These are phyloP conservation scores for Brachystomella parvula DNA, from an alignment of 1,140 invertebrate species.

Conservation along the genomic window DNA sequence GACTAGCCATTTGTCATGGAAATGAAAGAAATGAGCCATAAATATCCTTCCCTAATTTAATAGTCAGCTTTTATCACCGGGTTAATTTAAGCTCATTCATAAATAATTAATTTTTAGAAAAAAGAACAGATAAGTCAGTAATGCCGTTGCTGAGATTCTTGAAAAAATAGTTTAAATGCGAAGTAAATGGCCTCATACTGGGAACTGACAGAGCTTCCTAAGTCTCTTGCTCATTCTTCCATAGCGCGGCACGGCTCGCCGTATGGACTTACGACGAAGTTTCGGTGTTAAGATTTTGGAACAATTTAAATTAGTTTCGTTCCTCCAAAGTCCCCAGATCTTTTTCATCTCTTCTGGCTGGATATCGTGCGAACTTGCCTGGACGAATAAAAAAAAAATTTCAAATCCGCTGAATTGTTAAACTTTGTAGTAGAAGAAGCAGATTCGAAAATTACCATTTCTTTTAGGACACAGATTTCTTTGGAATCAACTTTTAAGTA, in stretches of 20 bases:
- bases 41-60: too few species aligned
- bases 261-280: background rate
- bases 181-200: too few species aligned
- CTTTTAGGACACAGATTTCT: slow-evolving; percentile 29
- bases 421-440: background rate
- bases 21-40: too few species aligned
- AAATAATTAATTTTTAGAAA: too few species aligned
- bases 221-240: slow-evolving; percentile 28
- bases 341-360: slow-evolving; percentile 26
- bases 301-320: slow-evolving; percentile 12
- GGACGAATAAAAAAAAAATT: background rate
- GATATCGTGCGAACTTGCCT: slow-evolving; percentile 37
- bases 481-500: slow-evolving; percentile 44
- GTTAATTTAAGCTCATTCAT: too few species aligned
- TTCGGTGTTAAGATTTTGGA: background rate
- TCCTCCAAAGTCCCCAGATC: slow-evolving; percentile 25
- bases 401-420: background rate
- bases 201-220: slow-evolving; percentile 31
- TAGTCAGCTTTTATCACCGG: too few species aligned
- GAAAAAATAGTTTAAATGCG: too few species aligned
- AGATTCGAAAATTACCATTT: slow-evolving; percentile 26
- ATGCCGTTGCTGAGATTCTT: too few species aligned
- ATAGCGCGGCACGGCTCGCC: background rate
- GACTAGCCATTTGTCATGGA: too few species aligned
- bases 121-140: too few species aligned